Base-by-base conservation (phyloP, 1,140 invertebrate species). In the Whitmania pigra region DNA sequence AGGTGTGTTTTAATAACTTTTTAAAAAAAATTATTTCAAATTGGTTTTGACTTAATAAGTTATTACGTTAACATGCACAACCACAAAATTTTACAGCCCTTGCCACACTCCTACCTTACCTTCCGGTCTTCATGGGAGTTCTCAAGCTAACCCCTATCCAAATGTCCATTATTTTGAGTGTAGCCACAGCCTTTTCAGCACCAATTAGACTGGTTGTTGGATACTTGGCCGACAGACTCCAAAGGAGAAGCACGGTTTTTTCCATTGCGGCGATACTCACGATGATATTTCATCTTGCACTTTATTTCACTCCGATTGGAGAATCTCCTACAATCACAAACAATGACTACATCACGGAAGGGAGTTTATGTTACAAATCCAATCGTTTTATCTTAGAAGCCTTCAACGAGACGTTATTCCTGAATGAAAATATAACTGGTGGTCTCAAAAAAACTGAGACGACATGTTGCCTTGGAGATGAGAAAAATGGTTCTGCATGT, bases 141-240 rank as follows among this genome's bases (percentile, higher is more conserved):
- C 57, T 63, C 57, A 63, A 63, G 29, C 29, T 63, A 22, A 25
- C 57, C 29, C 29, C 57, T 2, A 63, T 31, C 9, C 57, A 63
- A 15, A 63, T 63, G 22, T 22, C 57, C 18, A 63, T 63, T n/a
- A 31, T 63, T 25, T 13, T 31, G 29, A 31, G 22, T 13, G 29
- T 63, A 7, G 22, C 57, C 22, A 63, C 57, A 25, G 29, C 29
- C 6, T 25, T 63, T 7, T 63, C 57, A 25, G 57, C 22, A 63
- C 22, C 29, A 31, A 15, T 63, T 63, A 4, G 57, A 63, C 29
- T 63, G 22, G 11, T 63, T 63, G 57, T 63, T 63, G 57, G 57
- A 22, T 63, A 63, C 57, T 63, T 63, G 57, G 57, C 57, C 3
- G 57, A 63, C 29, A 63, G 18, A 63, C 22, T 63, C 9, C 22